Evolutionary conservation across 2,888 invertebrate species (phyloP).

Genomic region (Pantelozetes paolii): DNA sequence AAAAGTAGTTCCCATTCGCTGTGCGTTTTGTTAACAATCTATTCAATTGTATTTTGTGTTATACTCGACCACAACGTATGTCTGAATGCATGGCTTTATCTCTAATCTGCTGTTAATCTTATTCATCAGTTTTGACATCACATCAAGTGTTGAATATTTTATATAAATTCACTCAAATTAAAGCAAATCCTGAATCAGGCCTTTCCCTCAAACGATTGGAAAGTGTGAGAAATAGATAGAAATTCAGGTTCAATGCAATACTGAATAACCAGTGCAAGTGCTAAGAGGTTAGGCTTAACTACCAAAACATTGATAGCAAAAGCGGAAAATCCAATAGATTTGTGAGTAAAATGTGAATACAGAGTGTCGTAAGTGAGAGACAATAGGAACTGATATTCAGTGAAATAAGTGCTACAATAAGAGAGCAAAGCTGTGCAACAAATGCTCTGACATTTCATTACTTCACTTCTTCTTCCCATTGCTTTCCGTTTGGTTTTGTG

Average conservation of each 20-base stretch:
- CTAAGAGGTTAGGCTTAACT: constrained; percentile 28
- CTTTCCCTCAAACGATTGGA: not conserved
- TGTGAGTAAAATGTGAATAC: constrained; percentile 34
- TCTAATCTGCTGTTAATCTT: constrained; percentile 31
- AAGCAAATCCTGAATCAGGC: not conserved
- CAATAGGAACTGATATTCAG: constrained; percentile 31
- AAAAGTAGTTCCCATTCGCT: constrained; percentile 7
- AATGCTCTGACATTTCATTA: constrained; percentile 27
- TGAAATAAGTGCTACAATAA: constrained; percentile 8
- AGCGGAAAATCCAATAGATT: constrained; percentile 40
- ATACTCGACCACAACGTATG: constrained; percentile 17
- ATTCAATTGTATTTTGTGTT: not conserved
- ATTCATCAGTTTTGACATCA: constrained; percentile 32
- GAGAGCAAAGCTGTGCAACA: constrained; percentile 29
- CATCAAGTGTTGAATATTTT: not conserved
- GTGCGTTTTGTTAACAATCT: constrained; percentile 23
- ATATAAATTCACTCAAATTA: not conserved
- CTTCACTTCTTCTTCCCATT: constrained; percentile 28
- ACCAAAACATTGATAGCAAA: constrained; percentile 18
- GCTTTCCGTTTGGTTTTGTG: constrained; percentile 27
- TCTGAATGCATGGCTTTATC: constrained; percentile 28
- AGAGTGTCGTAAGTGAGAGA: not conserved
- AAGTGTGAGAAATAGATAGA: not conserved
- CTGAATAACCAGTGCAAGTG: not conserved
- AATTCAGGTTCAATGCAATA: not conserved